Evolutionary conservation across 2,113 vertebrate genomes (phyloP).

Genomic region (Pterophyllum scalare): DNA sequence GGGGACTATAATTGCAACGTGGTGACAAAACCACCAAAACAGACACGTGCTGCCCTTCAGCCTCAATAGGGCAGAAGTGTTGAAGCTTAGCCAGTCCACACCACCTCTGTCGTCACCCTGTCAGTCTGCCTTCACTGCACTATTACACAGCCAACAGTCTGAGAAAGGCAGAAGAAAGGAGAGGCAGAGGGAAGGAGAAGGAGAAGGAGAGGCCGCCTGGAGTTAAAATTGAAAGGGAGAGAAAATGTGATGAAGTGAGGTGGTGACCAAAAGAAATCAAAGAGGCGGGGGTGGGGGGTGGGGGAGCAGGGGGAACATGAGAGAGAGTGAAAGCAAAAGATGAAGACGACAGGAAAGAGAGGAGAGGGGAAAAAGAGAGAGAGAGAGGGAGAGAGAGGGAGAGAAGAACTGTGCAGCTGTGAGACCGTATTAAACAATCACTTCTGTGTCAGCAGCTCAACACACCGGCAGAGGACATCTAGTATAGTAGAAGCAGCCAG

Average conservation of each 20-base stretch:
- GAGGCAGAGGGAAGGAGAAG: neutral
- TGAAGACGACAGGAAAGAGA: conserved; percentile 35
- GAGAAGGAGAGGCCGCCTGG: conserved; percentile 3
- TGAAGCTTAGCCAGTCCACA: conserved; percentile 64
- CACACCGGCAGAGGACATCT: conserved; percentile 54
- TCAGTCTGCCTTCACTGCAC: conserved; percentile 40
- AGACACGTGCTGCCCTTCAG: neutral
- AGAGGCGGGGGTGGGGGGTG: neutral
- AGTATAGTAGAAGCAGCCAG: conserved; percentile 36
- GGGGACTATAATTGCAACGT: conserved; percentile 40
- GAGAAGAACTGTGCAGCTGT: conserved; percentile 68
- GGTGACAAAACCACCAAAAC: conserved; percentile 30
- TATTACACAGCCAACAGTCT: conserved; percentile 44
- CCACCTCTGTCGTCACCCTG: conserved; percentile 56
- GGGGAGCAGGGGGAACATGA: conserved; percentile 11
- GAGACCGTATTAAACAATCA: conserved; percentile 67
- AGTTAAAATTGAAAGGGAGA: conserved; percentile 29
- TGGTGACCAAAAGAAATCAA: conserved; percentile 38
- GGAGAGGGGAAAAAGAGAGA: conserved; percentile 25
- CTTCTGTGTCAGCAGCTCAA: conserved; percentile 69
- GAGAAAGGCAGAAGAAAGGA: conserved; percentile 23
- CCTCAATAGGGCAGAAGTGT: conserved; percentile 30
- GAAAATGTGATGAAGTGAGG: conserved; percentile 23
- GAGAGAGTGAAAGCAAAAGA: conserved; percentile 34
- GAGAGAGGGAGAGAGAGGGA: conserved; percentile 8